Percentiles rank a stretch among this genome's conserved stretches.
phyloP scores from a whole-genome alignment of 2,113 vertebrate species.

The Gobiocypris rarus region DNA sequence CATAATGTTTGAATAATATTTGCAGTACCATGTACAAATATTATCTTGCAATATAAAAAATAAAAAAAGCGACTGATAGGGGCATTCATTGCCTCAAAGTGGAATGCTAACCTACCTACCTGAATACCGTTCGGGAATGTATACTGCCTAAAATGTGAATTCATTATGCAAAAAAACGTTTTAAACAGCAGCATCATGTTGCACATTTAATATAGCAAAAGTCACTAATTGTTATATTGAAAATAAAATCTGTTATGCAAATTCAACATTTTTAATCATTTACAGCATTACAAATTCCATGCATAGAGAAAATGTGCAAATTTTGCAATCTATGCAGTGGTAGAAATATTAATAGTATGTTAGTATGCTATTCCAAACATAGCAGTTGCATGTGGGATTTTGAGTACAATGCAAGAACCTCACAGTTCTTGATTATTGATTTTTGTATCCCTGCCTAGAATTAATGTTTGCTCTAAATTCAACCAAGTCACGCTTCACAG shows the following conservation, averaged over 20 bases:
- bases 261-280: too few relatives aligned
- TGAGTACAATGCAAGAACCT: slow-evolving; percentile 49
- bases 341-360: neutral
- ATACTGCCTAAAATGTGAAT: neutral
- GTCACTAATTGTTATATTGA: neutral
- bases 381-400: slow-evolving; percentile 29
- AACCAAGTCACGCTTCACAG: slow-evolving; percentile 57
- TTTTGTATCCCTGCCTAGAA: slow-evolving; percentile 55
- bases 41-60: slow-evolving; percentile 18
- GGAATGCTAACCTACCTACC: neutral
- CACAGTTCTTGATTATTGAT: slow-evolving; percentile 58
- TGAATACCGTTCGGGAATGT: neutral
- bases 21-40: slow-evolving; percentile 17
- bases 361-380: slow-evolving; percentile 28
- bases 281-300: neutral
- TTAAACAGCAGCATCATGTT: neutral
- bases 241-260: neutral
- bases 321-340: neutral
- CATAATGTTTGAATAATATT: slow-evolving; percentile 38
- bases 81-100: neutral
- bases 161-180: neutral
- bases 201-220: too few relatives aligned
- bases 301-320: neutral
- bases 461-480: slow-evolving; percentile 64
- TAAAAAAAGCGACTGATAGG: neutral